phyloP scores from a whole-genome alignment of 1,140 invertebrate species.

The Sarcophaga bullata region DNA sequence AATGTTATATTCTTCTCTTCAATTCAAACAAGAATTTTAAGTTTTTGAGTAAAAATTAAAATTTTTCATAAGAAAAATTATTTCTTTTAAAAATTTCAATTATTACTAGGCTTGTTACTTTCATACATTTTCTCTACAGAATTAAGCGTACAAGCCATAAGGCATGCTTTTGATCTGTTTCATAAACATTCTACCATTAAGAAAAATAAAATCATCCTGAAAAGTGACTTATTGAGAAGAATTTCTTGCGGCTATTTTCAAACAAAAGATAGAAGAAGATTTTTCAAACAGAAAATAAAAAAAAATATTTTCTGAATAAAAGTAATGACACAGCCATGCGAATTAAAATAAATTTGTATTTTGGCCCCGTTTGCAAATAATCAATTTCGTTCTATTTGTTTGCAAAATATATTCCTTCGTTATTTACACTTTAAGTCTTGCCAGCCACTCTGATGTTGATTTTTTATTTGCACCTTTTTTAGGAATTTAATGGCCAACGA shows the following conservation, averaged over 20 bases:
- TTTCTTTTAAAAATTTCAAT: too few species aligned
- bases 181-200: too few species aligned
- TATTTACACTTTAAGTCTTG: not conserved
- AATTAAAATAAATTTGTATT: not conserved
- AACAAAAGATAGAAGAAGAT: not conserved
- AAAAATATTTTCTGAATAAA: not conserved
- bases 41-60: too few species aligned
- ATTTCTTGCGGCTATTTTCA: not conserved
- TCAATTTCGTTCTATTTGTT: slow-evolving; percentile 6
- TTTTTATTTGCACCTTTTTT: not conserved
- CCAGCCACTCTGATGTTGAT: not conserved
- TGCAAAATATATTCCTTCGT: too few species aligned
- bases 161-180: too few species aligned
- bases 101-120: too few species aligned
- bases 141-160: too few species aligned
- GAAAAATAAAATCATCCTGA: not conserved
- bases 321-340: not conserved
- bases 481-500: slow-evolving; percentile 28
- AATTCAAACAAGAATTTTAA: too few species aligned
- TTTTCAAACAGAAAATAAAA: not conserved
- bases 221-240: not conserved
- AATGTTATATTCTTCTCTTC: too few species aligned
- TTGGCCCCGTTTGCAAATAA: not conserved
- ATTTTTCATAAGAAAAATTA: too few species aligned
- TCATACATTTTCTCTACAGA: too few species aligned